Percentiles rank a stretch among this genome's conserved stretches.
Conservation (phyloP, 2,888 invertebrate genomes). For the Blera fallax region DNA sequence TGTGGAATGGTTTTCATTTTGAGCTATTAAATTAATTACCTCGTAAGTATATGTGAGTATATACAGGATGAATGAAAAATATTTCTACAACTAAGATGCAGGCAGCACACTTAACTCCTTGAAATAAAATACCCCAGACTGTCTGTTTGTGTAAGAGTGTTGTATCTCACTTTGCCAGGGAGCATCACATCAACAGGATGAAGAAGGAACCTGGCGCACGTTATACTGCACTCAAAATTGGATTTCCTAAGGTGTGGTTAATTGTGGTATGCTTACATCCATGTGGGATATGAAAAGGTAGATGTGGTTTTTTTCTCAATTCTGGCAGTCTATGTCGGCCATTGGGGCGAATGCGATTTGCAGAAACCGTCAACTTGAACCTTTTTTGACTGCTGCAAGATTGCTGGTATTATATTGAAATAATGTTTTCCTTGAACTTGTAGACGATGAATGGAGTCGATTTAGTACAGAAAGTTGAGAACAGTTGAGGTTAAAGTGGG, state of each 20-base stretch:
- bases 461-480: too few relatives aligned
- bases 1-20: slow-evolving; percentile 20
- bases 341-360: background rate
- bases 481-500: too few relatives aligned
- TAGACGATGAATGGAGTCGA: too few relatives aligned
- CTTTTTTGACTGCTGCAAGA: background rate
- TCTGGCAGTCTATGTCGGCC: background rate
- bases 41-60: background rate
- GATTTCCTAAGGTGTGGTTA: background rate
- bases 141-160: background rate
- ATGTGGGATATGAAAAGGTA: background rate
- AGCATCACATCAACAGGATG: background rate
- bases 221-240: background rate
- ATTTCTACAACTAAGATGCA: background rate
- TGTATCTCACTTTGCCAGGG: background rate
- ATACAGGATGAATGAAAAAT: background rate
- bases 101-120: background rate
- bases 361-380: background rate
- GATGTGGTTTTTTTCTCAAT: background rate
- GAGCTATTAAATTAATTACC: slow-evolving; percentile 49
- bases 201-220: background rate
- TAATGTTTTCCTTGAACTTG: background rate
- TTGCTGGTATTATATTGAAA: background rate
- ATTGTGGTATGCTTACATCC: background rate
- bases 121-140: slow-evolving; percentile 5